Evolutionary conservation across 2,888 invertebrate genomes (phyloP).

Genomic region (Dioctria linearis): DNA sequence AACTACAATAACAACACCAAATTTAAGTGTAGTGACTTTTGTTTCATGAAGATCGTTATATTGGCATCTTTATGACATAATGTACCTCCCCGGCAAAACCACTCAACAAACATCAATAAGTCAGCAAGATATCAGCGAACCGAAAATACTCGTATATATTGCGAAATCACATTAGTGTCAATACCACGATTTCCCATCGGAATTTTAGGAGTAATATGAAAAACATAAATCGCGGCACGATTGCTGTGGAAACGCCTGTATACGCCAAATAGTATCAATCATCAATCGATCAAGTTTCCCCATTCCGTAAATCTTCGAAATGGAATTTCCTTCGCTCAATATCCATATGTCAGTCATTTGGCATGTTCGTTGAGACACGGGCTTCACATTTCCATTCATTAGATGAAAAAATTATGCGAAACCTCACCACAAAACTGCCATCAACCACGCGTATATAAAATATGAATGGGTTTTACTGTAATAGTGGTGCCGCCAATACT

Average conservation of each 20-base stretch:
- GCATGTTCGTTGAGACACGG: constrained; percentile 9
- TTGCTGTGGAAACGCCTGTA: background rate
- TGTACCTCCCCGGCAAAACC: no score
- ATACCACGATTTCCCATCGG: background rate
- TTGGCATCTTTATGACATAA: no score
- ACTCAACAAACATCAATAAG: no score
- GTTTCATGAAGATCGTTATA: no score
- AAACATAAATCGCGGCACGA: constrained; percentile 34
- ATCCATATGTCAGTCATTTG: background rate
- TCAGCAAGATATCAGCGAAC: background rate
- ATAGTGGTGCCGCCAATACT: background rate
- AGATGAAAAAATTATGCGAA: constrained; percentile 38
- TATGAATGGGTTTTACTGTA: background rate
- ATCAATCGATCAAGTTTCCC: constrained; percentile 40
- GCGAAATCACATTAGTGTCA: constrained; percentile 7
- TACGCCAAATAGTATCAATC: constrained; percentile 28
- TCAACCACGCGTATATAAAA: constrained; percentile 6
- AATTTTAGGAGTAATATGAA: constrained; percentile 10
- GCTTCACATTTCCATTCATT: background rate
- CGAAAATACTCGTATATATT: background rate
- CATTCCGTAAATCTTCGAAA: constrained; percentile 38
- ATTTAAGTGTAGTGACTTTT: no score
- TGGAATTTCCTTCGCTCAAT: constrained; percentile 12
- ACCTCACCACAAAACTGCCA: constrained; percentile 32
- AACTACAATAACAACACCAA: no score